Base-by-base conservation (phyloP, 2,888 invertebrate genomes). In the Crepidodera aurea region DNA sequence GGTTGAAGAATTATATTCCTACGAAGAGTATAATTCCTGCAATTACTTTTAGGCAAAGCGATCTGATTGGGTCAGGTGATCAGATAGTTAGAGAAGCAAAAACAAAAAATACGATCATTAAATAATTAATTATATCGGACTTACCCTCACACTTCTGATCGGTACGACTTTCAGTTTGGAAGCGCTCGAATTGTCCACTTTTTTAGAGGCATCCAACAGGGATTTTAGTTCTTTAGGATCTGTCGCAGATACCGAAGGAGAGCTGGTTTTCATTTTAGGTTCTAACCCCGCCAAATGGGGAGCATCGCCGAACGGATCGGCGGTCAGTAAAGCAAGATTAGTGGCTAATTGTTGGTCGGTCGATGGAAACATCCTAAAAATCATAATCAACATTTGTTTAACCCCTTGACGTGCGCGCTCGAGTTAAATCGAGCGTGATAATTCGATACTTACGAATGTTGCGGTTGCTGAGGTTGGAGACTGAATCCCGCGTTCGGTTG, bases 401-500 rank as follows among this genome's bases (percentile, higher is more conserved):
- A 27, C 7, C n/a, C n/a, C n/a, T n/a, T n/a, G n/a, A n/a, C n/a
- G n/a, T n/a, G n/a, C n/a, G n/a, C n/a, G n/a, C n/a, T 22, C 22
- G 6, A 22, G 22, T 4, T 4, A 22, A 22, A 4, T 22, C 22
- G 16, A 19, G 7, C 29, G 48, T 39, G 16, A 34, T n/a, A n/a
- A n/a, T n/a, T n/a, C n/a, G n/a, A 37, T 44, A 72, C 71, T 71
- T 73, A 75, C 75, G 70, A 62, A 39, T 68, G 69, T 46, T 71
- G 73, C 29, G 66, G 69, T 46, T 70, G 72, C 27, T 73, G 75
- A 37, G 71, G 73, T 53, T 72, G 73, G 4, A 73, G 13, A 16
- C 83, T 84, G 69, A 87, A 85, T 0, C 83, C 67, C 18, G 72
- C 69, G 50, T 58, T 65, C 7, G 64, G 55, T 46, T 69, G 70